Conservation (phyloP, 1,140 invertebrate species). For the Arctopsyche grandis region DNA sequence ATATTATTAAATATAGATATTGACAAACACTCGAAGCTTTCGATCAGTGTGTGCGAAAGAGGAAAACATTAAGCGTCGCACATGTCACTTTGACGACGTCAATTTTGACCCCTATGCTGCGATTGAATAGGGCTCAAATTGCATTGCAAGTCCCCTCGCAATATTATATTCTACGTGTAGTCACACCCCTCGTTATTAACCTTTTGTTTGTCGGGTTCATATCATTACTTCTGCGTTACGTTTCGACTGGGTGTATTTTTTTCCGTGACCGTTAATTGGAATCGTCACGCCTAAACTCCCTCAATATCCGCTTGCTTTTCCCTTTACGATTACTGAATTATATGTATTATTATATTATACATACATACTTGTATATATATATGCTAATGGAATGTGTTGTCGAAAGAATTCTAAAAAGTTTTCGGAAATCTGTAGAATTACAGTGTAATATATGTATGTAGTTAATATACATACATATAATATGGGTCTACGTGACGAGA, state of each 20-base stretch:
- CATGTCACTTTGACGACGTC: background rate
- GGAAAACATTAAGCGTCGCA: too few species aligned
- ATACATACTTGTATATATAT: too few species aligned
- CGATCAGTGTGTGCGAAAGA: too few species aligned
- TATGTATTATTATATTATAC: too few species aligned
- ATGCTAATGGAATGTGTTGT: too few species aligned
- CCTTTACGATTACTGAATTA: background rate
- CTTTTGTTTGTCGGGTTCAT: conserved; percentile 31
- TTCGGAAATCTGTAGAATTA: too few species aligned
- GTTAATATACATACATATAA: too few species aligned
- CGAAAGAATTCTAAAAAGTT: too few species aligned
- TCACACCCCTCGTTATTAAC: conserved; percentile 40
- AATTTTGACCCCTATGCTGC: background rate
- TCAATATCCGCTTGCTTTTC: conserved; percentile 21
- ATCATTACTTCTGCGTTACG: conserved; percentile 24
- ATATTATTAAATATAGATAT: too few species aligned
- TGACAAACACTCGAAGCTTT: too few species aligned
- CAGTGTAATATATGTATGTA: too few species aligned
- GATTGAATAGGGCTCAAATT: background rate
- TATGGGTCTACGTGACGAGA: too few species aligned
- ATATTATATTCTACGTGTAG: background rate
- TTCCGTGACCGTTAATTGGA: conserved; percentile 29
- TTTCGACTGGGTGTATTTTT: background rate
- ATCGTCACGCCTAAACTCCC: conserved; percentile 22
- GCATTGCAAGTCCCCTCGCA: background rate